Evolutionary conservation across 2,113 vertebrate species (phyloP), one percentile per base, ranked within the genome.

Genomic region (Microcebus lehilahytsara): DNA sequence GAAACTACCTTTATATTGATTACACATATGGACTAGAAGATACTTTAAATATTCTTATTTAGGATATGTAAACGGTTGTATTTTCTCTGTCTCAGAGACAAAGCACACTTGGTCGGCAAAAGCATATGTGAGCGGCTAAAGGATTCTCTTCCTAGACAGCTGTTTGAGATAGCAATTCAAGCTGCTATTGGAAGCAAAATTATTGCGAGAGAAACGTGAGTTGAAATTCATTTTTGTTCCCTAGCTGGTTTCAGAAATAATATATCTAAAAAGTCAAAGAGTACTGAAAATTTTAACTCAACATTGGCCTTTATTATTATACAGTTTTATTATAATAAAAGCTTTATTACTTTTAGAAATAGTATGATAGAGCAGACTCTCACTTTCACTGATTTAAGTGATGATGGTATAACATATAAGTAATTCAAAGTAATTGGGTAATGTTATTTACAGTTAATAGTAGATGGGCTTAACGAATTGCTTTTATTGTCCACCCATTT

Each of bases 171-270:
- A 71, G 99, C 99, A 32, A 97, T 99, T 42, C 99, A 99, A 95
- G 99, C 99, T 94, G 98, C 99, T 85, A 91, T 99, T 91, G 99
- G 99, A 93, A 99, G 98, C 97, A 99, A 99, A 97, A 95, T 99
- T 85, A 99, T 99, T 89, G 99, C 99, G 71, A 99, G 99, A 98
- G 99, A 99, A 98, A 99, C 99, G 99, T 99, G 98, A 99, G 99
- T 98, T 91, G 67, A 97, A 93, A 30, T 58, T 25, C 62, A 81
- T 91, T 94, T 94, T 93, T 84, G 11, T 89, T 71, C 9, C 2
- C 20, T 30, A 9, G 34, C 62, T 93, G 9, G 6, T 84, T 89
- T 97, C 71, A 95, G 78, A 85, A 85, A 51, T 95, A 56, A 53
- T 89, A 62, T 42, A 77, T 23, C 5, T 71, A 60, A 8, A 67